A percentile compares a stretch with the other conserved stretches of the same genome.
Conservation (phyloP, 2,113 vertebrate genomes). For the Ahaetulla prasina region DNA sequence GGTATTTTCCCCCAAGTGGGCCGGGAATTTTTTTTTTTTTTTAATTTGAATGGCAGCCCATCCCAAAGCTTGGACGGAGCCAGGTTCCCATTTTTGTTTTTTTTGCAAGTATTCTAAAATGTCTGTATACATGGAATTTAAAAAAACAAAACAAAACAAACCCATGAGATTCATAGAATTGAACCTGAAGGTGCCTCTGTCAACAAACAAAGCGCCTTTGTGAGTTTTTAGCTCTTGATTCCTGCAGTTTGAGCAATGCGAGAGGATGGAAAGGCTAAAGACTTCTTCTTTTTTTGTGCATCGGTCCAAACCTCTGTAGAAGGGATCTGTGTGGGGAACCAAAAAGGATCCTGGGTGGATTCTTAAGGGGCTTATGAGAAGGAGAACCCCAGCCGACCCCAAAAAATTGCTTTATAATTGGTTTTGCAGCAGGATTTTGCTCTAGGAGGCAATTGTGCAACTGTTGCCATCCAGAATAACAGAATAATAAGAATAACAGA, state of each 20-base stretch:
- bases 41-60: neutral
- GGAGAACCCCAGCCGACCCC: neutral
- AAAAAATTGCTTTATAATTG: neutral
- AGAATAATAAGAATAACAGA: neutral
- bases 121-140: neutral
- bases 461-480: neutral
- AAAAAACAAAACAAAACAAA: neutral
- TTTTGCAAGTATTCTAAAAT: neutral
- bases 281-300: neutral
- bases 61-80: neutral
- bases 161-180: neutral
- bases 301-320: neutral
- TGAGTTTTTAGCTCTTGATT: neutral
- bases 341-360: neutral
- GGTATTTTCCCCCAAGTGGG: accelerated
- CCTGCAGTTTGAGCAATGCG: neutral
- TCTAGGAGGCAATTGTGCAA: neutral
- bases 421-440: neutral
- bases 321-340: neutral
- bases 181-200: neutral
- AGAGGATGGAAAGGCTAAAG: neutral
- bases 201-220: neutral
- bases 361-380: neutral
- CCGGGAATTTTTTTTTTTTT: neutral
- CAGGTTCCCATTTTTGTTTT: too few species aligned